phyloP scores from a whole-genome alignment of 1,140 invertebrate genomes.

The Rhyacophila brunnea region DNA sequence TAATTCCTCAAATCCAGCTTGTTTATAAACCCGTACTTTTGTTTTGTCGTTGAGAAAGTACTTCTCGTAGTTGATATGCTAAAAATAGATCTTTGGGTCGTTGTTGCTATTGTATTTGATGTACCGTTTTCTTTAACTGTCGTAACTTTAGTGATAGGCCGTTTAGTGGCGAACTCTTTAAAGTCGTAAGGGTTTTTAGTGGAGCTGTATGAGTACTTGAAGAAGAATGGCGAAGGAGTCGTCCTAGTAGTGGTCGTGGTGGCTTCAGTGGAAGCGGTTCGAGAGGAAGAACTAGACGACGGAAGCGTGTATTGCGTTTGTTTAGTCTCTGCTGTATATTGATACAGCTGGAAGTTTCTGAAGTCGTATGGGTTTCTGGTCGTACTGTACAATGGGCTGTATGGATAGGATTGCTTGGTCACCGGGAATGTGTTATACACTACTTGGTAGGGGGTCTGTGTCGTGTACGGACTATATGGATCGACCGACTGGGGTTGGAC shows the following conservation, averaged over 20 bases:
- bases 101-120: constrained; percentile 16
- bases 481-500: constrained; percentile 19
- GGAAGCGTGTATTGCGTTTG: constrained; percentile 28
- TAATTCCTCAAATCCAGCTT: constrained; percentile 47
- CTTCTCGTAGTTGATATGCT: constrained; percentile 11
- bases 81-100: constrained; percentile 35
- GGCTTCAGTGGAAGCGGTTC: constrained; percentile 1
- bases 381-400: constrained; percentile 24
- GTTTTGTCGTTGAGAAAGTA: constrained; percentile 20
- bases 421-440: constrained; percentile 19
- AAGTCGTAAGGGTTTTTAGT: constrained; percentile 57
- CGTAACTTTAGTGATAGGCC: constrained; percentile 11
- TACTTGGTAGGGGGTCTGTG: constrained; percentile 35
- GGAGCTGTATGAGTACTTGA: constrained; percentile 49
- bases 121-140: constrained; percentile 37
- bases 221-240: constrained; percentile 37
- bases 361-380: constrained; percentile 40
- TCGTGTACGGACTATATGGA: constrained; percentile 6
- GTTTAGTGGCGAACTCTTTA: constrained; percentile 49
- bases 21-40: constrained; percentile 44
- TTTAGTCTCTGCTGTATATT: constrained; percentile 33
- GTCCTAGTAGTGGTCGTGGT: constrained; percentile 14
- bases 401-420: constrained; percentile 18
- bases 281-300: constrained; percentile 11
- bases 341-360: constrained; percentile 36